Evolutionary conservation across 2,888 invertebrate species (phyloP), one percentile per base, ranked within the genome.

Genomic region (Heliconius cydno): DNA sequence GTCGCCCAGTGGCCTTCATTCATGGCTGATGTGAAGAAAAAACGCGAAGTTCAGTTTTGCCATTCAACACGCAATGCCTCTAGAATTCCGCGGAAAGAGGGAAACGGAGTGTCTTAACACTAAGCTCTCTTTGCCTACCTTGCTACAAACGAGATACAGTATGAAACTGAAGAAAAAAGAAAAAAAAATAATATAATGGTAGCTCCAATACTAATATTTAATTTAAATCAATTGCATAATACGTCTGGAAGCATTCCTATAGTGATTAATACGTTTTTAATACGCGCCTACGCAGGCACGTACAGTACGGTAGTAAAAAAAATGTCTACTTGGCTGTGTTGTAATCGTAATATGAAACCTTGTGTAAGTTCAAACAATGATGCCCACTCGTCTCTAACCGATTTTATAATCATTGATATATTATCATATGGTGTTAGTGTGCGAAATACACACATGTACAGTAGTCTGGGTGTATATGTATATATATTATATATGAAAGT

Each of bases 311-410:
- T 85, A 81, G 85, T 84, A 86, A 87, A 89, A 91, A 92, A 91
- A 91, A 89, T 88, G 91, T 90, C 89, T 90, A 88, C 87, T 87
- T 89, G 91, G 90, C 83, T 84, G 86, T 91, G 87, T 89, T 87
- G 90, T 89, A 90, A 90, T 82, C 80, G 84, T 85, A 85, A 86
- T 85, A 85, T 86, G 85, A 87, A 86, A 84, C 85, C 81, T 79
- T 76, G 80, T 84, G 83, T 82, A 82, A 83, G 82, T 84, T 83
- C 87, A 91, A 90, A 92, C 90, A 92, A 91, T 91, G 86, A 86
- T 84, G 86, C 92, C 92, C 91, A 92, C 92, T 87, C 88, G 84
- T 84, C 86, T 84, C 83, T 83, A 84, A 85, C 85, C 84, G 70
- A 81, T 85, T 75, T 75, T 75, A 65, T 75, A 75, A 75, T 75